Percentiles rank a stretch among this genome's conserved stretches.
These are phyloP conservation scores for Falco cherrug DNA, from an alignment of 2,797 vertebrate species.

Conservation along the genomic window DNA sequence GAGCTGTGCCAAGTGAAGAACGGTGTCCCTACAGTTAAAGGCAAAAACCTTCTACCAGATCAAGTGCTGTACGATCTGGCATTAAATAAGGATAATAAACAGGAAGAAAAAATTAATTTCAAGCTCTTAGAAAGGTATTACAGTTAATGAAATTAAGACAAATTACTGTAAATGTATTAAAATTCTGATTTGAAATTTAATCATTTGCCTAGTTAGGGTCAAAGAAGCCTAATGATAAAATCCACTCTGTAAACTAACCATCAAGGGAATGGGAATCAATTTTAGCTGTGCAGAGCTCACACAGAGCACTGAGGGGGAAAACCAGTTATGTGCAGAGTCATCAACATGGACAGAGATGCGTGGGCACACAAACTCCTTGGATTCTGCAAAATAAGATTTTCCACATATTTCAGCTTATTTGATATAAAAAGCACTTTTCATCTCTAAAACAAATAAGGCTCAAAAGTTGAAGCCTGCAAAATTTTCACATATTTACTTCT, in stretches of 20 bases:
- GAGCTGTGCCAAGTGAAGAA: not conserved
- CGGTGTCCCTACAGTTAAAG: not conserved
- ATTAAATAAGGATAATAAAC: not conserved
- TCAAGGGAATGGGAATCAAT: not conserved
- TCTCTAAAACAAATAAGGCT: conserved; percentile 8
- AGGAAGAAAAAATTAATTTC: not conserved
- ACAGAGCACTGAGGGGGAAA: not conserved
- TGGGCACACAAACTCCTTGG: not conserved
- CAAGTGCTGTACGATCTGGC: not conserved
- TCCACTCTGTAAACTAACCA: not conserved
- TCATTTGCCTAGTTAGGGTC: not conserved
- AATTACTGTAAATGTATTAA: not conserved
- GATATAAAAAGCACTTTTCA: conserved; percentile 1
- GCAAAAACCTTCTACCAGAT: not conserved
- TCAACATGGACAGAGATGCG: not conserved
- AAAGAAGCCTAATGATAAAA: conserved; percentile 6
- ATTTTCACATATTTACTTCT: not conserved
- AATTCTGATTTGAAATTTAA: not conserved
- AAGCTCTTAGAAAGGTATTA: not conserved
- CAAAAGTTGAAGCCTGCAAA: not conserved
- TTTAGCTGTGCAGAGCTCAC: not conserved
- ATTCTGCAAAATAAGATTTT: conserved; percentile 29
- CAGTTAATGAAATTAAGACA: not conserved
- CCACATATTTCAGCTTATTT: not conserved
- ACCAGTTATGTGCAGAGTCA: conserved; percentile 42